These are phyloP conservation scores for Baryphthengus martii DNA, from an alignment of 2,113 vertebrate species.

Conservation along the genomic window DNA sequence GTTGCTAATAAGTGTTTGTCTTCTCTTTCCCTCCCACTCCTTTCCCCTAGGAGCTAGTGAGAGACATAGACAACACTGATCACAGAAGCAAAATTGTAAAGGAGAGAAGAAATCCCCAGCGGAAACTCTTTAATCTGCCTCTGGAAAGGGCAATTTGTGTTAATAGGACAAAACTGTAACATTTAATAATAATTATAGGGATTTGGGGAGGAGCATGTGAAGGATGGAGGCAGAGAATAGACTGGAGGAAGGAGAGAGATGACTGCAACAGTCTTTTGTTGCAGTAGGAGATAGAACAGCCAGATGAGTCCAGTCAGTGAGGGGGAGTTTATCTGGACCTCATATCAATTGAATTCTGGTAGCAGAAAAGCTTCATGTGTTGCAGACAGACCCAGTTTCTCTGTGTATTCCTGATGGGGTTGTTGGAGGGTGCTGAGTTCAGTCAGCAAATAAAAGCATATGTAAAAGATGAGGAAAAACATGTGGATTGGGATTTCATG, in stretches of 20 bases:
- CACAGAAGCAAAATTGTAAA: constrained; percentile 59
- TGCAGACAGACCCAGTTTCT: neutral
- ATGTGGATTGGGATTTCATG: neutral
- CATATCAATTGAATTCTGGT: neutral
- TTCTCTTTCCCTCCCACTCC: constrained; percentile 39
- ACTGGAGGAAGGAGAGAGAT: neutral
- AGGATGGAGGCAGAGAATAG: neutral
- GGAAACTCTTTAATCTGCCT: constrained; percentile 61
- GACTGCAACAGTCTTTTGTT: neutral
- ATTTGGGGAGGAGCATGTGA: constrained; percentile 3
- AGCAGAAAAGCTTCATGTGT: neutral
- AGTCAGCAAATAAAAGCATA: neutral
- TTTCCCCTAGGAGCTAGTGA: constrained; percentile 42
- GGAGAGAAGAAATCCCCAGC: constrained; percentile 30
- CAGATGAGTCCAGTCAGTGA: fast-evolving
- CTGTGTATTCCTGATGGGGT: neutral
- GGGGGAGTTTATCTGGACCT: neutral
- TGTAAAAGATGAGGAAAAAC: neutral
- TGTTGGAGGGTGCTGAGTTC: neutral
- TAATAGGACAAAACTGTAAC: constrained; percentile 63
- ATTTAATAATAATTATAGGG: constrained; percentile 60
- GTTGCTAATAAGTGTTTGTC: constrained; percentile 61
- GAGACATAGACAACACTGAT: constrained; percentile 39
- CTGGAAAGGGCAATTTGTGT: constrained; percentile 63
- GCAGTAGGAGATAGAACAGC: neutral